Percentiles rank a stretch among this genome's conserved stretches.
phyloP scores from a whole-genome alignment of 1,140 invertebrate species.

The Latrodectus geometricus region DNA sequence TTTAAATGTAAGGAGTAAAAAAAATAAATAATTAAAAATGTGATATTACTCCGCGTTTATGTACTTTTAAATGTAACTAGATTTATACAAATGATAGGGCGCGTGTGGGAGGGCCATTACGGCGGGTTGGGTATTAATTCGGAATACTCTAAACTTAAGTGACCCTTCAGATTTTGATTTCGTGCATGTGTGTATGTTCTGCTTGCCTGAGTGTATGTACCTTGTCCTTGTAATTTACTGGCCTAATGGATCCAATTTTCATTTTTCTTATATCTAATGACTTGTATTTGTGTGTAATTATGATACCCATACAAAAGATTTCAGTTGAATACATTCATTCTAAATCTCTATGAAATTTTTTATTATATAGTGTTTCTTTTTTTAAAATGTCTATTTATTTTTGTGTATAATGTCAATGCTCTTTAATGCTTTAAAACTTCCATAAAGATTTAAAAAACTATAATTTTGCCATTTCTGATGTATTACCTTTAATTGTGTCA shows the following conservation, averaged over 20 bases:
- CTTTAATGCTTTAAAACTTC: too few species aligned
- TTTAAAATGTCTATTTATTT: too few species aligned
- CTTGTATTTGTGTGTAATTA: neutral
- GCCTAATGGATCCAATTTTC: neutral
- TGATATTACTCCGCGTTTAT: conserved; percentile 48
- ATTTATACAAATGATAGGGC: conserved; percentile 57
- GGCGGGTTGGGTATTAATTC: conserved; percentile 38
- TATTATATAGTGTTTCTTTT: too few species aligned
- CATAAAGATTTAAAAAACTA: too few species aligned
- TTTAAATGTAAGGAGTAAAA: conserved; percentile 49
- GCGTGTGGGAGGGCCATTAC: conserved; percentile 34
- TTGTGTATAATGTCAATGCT: too few species aligned
- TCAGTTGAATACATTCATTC: neutral
- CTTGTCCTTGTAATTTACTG: conserved; percentile 10
- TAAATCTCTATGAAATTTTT: too few species aligned
- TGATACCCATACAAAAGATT: neutral
- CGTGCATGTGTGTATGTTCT: conserved; percentile 21
- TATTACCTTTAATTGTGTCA: too few species aligned
- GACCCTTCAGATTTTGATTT: conserved; percentile 46
- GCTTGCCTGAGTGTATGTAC: conserved; percentile 1
- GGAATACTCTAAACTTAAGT: conserved; percentile 29
- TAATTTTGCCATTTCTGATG: too few species aligned
- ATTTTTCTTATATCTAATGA: conserved; percentile 19
- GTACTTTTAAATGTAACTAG: conserved; percentile 60
- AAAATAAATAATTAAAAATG: conserved; percentile 35